Evolutionary conservation across 2,888 invertebrate genomes (phyloP), one percentile per base, ranked within the genome.

Genomic region (Oeneis ivallda): DNA sequence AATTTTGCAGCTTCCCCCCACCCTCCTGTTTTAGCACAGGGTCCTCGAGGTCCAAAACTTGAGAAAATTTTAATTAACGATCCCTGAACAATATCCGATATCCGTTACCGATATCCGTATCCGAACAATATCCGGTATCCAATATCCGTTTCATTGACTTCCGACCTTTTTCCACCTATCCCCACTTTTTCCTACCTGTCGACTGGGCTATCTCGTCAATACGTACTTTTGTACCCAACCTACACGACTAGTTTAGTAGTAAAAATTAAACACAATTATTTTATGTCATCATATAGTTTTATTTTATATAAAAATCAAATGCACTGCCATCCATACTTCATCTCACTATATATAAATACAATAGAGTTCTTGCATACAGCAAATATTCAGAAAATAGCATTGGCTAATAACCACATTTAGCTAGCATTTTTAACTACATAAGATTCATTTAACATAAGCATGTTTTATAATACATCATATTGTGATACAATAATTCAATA

Each of bases 301-400:
- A 89, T 88, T 90, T 87, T 86, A 89, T 92, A 91, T 86, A 91
- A 92, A 90, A 91, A 90, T 89, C 87, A 85, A 88, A 88, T 88
- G 85, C 87, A 80, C 80, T 80, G 3, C 90, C 90, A 80, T 85
- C 82, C 89, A 88, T 89, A 75, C 90, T 64, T 87, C 89, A 75
- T 80, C 86, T 82, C 80, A 78, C 79, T 88, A 84, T 86, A 87
- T 86, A 89, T 91, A 91, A 90, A 90, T 90, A 91, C 87, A 87
- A 82, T 85, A 84, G 81, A 72, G 80, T 81, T 79, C 75, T 80
- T 82, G 86, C 89, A 84, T 84, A 86, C 82, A 82, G 87, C 86
- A 87, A 85, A 85, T 86, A 87, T 88, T 88, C 86, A 85, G 85
- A 89, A 89, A 89, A 89, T 90, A 91, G 90, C 90, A 90, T 91